phyloP scores from a whole-genome alignment of 2,797 vertebrate genomes.

The Tragelaphus eurycerus region DNA sequence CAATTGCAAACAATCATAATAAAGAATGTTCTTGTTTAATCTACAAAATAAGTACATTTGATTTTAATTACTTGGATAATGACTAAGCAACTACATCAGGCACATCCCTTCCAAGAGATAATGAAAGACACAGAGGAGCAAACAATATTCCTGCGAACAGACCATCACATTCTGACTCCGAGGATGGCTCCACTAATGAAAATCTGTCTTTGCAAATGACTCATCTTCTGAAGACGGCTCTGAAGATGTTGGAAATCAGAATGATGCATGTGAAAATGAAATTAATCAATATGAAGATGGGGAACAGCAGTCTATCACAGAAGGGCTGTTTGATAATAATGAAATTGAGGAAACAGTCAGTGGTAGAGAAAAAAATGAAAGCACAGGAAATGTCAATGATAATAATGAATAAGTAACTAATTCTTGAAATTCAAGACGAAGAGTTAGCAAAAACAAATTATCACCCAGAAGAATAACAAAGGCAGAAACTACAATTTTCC shows the following conservation, averaged over 20 bases:
- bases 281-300: conserved; percentile 86
- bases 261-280: conserved; percentile 85
- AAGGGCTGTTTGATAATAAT: conserved; percentile 83
- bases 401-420: conserved; percentile 76
- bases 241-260: conserved; percentile 83
- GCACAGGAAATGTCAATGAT: conserved; percentile 80
- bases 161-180: conserved; percentile 81
- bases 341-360: conserved; percentile 81
- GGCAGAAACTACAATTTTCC: conserved; percentile 36
- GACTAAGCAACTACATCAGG: conserved; percentile 82
- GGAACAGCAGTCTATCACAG: conserved; percentile 82
- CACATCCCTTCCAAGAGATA: conserved; percentile 84
- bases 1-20: conserved; percentile 82
- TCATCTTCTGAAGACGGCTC: conserved; percentile 82
- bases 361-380: conserved; percentile 81
- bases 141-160: conserved; percentile 83
- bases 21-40: conserved; percentile 84
- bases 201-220: conserved; percentile 84
- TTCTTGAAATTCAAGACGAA: conserved; percentile 76
- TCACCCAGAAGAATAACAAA: conserved; percentile 52
- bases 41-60: conserved; percentile 86
- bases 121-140: conserved; percentile 83
- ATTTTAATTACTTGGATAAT: conserved; percentile 87
- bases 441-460: conserved; percentile 69
- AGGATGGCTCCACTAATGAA: conserved; percentile 84